Conservation (phyloP, 2,888 invertebrate genomes). For the Bellardia pandia region DNA sequence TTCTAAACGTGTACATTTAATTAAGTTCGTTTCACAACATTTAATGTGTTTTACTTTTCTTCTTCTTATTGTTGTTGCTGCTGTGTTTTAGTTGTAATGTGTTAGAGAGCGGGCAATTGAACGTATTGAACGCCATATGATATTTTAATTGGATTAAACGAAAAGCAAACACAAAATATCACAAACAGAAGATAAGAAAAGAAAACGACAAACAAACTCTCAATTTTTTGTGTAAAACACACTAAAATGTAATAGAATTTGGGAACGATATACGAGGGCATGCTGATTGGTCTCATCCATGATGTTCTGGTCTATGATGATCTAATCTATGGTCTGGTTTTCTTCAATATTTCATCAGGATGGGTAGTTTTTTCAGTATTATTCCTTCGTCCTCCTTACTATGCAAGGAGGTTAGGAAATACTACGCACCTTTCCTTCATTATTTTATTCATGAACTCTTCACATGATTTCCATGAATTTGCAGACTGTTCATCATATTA, state of each 20-base stretch:
- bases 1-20: conserved; percentile 63
- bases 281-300: too few relatives aligned
- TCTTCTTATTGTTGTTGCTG: not conserved
- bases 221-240: not conserved
- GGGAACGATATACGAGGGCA: not conserved
- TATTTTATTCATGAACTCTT: too few relatives aligned
- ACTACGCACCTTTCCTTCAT: too few relatives aligned
- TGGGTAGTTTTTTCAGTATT: too few relatives aligned
- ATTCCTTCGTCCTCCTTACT: too few relatives aligned
- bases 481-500: too few relatives aligned
- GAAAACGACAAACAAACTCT: not conserved
- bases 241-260: not conserved
- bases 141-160: conserved; percentile 66
- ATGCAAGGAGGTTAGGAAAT: too few relatives aligned
- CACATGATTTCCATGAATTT: too few relatives aligned
- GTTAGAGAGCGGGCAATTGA: conserved; percentile 17
- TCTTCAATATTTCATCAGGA: too few relatives aligned
- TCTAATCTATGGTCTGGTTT: too few relatives aligned
- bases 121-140: conserved; percentile 51
- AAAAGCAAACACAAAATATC: conserved; percentile 22
- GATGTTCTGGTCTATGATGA: too few relatives aligned
- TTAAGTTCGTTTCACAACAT: conserved; percentile 58
- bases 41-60: conserved; percentile 25
- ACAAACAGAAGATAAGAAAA: conserved; percentile 8
- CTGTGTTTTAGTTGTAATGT: conserved; percentile 1